A percentile compares a stretch with the other conserved stretches of the same genome.
Conservation (phyloP, 2,888 invertebrate species). For the Polydrusus cervinus region DNA sequence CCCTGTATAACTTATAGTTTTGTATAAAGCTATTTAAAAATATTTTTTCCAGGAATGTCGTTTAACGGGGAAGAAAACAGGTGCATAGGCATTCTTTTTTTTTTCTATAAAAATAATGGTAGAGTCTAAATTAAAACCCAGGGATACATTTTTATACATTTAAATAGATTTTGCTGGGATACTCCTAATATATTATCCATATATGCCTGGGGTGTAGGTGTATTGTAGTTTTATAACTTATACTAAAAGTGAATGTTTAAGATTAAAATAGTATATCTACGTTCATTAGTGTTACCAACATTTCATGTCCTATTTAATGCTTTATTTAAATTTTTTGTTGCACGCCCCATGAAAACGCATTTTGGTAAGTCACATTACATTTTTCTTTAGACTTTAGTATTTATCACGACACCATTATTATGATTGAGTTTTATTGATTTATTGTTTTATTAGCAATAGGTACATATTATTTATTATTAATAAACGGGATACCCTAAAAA, state of each 20-base stretch:
- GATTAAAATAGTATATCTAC: constrained; percentile 26
- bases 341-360: constrained; percentile 44
- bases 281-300: constrained; percentile 11
- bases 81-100: too few relatives aligned
- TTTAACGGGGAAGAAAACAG: too few relatives aligned
- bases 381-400: constrained; percentile 10
- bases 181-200: not conserved
- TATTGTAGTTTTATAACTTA: constrained; percentile 26
- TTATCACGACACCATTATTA: constrained; percentile 13
- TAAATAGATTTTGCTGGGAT: constrained; percentile 27
- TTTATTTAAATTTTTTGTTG: constrained; percentile 45
- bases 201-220: constrained; percentile 19
- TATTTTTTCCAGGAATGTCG: too few relatives aligned
- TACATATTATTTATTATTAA: too few relatives aligned
- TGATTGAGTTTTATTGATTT: constrained; percentile 15
- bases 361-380: constrained; percentile 46
- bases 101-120: too few relatives aligned
- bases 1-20: too few relatives aligned
- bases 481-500: too few relatives aligned
- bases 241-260: constrained; percentile 21
- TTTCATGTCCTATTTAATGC: constrained; percentile 31
- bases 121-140: too few relatives aligned
- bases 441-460: not conserved
- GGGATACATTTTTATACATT: too few relatives aligned
- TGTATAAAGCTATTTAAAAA: too few relatives aligned